Evolutionary conservation across 1,140 invertebrate genomes (phyloP), one percentile per base, ranked within the genome.

Genomic region (Bombus polaris): DNA sequence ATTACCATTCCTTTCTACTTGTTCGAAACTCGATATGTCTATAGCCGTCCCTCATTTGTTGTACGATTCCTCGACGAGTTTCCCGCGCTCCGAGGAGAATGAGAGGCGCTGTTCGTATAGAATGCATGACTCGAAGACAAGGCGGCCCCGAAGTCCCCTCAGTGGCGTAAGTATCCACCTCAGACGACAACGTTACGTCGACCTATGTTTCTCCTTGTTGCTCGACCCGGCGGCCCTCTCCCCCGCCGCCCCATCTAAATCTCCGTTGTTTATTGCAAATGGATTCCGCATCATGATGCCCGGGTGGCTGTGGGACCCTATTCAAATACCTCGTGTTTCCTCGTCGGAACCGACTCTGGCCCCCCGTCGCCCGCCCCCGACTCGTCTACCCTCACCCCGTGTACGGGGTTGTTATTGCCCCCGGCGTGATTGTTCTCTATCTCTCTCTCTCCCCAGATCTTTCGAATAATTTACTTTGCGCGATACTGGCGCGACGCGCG

Each of bases 261-360:
- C 94, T 94, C 88, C 86, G 94, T 95, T 95, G 94, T 95, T 95
- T 95, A 95, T 95, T 95, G 94, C 95, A 95, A 95, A 95, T 95
- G 94, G 93, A 95, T 95, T 95, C 93, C 92, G 90, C 92, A 93
- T 93, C 92, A 94, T 91, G 92, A 93, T 92, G 91, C 93, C 91
- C 91, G 91, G 87, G 91, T 90, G 91, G 92, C 91, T 93, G 68
- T 86, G 92, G 89, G 89, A 93, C 92, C 92, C 93, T 92, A 94
- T 92, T 93, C 91, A 92, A 92, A 93, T 93, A 92, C 90, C 91
- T 92, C 89, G 92, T 94, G 89, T 93, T 92, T 93, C 89, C 92
- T 92, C 91, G 91, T 92, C 88, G 92, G 83, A 73, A 80, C 89
- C 85, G 84, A 80, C 84, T 81, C 70, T 13, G 37, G 59, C 62